Percentiles rank a stretch among this genome's conserved stretches.
These are phyloP conservation scores for Ciconia stormi DNA, from an alignment of 2,113 vertebrate species.

Conservation along the genomic window DNA sequence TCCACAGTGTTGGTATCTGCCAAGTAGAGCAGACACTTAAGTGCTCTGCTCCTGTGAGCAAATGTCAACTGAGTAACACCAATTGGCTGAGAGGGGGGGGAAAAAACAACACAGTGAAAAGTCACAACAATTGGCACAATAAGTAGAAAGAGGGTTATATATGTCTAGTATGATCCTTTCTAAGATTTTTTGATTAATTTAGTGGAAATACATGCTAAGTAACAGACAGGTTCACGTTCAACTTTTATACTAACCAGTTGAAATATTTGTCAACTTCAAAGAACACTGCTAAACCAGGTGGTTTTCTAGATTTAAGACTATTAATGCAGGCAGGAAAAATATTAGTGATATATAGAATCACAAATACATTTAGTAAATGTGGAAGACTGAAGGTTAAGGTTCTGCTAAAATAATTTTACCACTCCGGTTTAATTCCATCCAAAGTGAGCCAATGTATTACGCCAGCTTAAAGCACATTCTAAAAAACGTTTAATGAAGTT, in stretches of 20 bases:
- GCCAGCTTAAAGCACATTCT: not conserved
- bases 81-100: slow-evolving; percentile 72
- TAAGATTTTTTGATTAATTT: not conserved
- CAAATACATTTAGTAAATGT: not conserved
- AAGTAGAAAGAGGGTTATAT: not conserved
- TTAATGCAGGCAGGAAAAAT: not conserved
- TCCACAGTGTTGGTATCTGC: slow-evolving; percentile 83
- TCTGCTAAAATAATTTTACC: not conserved
- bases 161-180: not conserved
- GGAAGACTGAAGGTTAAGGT: not conserved
- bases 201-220: not conserved
- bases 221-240: not conserved
- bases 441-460: not conserved
- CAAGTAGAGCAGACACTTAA: slow-evolving; percentile 89
- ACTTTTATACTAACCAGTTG: not conserved
- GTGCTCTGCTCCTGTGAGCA: slow-evolving; percentile 84
- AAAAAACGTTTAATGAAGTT: not conserved
- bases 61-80: slow-evolving; percentile 83
- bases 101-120: not conserved
- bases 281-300: not conserved
- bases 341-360: not conserved
- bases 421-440: not conserved
- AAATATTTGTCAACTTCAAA: not conserved
- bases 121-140: not conserved
- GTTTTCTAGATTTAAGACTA: not conserved